Base-by-base conservation (phyloP, 2,797 vertebrate species). In the Syndactyla subalaris region DNA sequence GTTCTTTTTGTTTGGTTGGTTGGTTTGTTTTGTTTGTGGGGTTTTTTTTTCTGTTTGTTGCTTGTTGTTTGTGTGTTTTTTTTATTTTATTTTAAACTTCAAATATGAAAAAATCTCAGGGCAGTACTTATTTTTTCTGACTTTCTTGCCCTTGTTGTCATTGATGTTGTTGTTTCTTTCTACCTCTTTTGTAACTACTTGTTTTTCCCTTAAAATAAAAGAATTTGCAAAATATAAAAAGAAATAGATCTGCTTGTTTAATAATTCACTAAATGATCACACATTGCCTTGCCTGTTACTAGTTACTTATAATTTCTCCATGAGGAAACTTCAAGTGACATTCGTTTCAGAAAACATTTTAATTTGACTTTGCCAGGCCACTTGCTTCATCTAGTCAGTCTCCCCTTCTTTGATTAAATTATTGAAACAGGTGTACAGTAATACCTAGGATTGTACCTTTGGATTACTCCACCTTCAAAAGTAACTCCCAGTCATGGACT, bases 221-320 rank as follows among this genome's bases (percentile, higher is more conserved):
- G 16, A 32, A 23, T 67, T 92, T 87, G 43, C 21, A 83, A 89
- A 91, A 43, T 19, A 27, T 4, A 91, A 24, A 63, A 76, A 83
- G 2, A 41, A 38, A n/a, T 72, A 70, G 29, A 81, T 76, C 57
- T 58, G 7, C 57, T 93, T 94, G 54, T 73, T 94, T 95, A 93
- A 88, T 73, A 86, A 34, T 77, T 71, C 52, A 68, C 39, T 89
- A 83, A 95, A 82, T 92, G 21, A 91, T 82, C 23, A 75, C 24
- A 12, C 51, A 68, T 45, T 48, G 12, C 32, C 30, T 68, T 87
- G 32, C 7, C 14, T 78, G 39, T 80, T 92, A 89, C 55, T 89
- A 83, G 61, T 46, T 88, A 52, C 29, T 72, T 90, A 23, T 58
- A 88, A n/a, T 85, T 94, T 45, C 41, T 54, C 20, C 63, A 24